These are phyloP conservation scores for Oreochromis grahami DNA, from an alignment of 2,797 vertebrate species.

Conservation along the genomic window DNA sequence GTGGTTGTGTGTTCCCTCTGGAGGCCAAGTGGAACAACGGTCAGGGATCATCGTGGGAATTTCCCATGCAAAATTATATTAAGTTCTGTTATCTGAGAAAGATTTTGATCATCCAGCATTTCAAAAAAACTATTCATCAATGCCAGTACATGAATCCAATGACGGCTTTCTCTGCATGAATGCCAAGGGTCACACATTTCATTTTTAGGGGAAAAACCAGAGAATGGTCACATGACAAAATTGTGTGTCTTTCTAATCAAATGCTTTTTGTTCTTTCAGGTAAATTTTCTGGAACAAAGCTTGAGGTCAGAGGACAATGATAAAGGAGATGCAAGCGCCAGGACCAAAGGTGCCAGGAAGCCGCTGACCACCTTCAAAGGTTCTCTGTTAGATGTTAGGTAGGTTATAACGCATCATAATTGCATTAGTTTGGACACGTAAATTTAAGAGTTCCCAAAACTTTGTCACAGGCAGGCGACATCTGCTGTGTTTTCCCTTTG, in stretches of 20 bases:
- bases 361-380: conserved; percentile 91
- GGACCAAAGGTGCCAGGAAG: conserved; percentile 84
- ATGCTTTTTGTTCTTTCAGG: conserved; percentile 70
- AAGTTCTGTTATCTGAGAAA: neutral
- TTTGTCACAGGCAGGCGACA: neutral
- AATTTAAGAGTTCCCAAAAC: neutral
- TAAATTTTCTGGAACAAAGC: conserved; percentile 83
- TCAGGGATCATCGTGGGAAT: neutral
- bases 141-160: conserved; percentile 19
- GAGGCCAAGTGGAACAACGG: neutral
- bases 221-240: neutral
- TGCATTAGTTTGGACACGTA: neutral
- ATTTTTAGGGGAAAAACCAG: neutral
- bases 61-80: neutral
- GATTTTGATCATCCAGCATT: neutral
- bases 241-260: conserved; percentile 25
- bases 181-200: conserved; percentile 18
- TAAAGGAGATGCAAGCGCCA: conserved; percentile 77
- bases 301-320: conserved; percentile 85
- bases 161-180: conserved; percentile 4
- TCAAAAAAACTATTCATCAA: neutral
- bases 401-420: conserved; percentile 12
- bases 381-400: conserved; percentile 92
- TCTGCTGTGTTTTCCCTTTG: neutral
- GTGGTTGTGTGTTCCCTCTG: neutral